Conservation (phyloP, 2,888 invertebrate species). For the Dilophus febrilis region DNA sequence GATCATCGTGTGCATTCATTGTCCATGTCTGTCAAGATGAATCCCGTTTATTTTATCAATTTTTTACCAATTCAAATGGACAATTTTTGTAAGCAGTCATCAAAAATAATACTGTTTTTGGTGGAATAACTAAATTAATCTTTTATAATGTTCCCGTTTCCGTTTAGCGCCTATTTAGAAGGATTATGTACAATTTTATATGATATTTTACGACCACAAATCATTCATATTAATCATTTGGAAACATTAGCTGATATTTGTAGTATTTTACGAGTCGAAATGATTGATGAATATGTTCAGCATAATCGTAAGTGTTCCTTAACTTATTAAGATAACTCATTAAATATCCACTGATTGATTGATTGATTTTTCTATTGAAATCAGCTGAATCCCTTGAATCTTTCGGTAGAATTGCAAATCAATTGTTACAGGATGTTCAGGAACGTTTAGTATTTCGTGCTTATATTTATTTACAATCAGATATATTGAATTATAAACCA, state of each 20-base stretch:
- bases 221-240: constrained; percentile 92
- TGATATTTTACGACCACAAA: constrained; percentile 79
- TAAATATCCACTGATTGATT: constrained; percentile 2
- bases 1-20: constrained; percentile 77
- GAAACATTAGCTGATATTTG: constrained; percentile 96
- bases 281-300: constrained; percentile 79
- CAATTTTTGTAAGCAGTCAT: constrained; percentile 42
- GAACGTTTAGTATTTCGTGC: constrained; percentile 92
- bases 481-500: constrained; percentile 75
- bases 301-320: constrained; percentile 47
- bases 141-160: background rate
- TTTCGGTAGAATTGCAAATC: constrained; percentile 59
- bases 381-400: constrained; percentile 51
- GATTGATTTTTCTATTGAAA: too few relatives aligned
- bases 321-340: constrained; percentile 2
- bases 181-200: constrained; percentile 76
- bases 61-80: too few relatives aligned
- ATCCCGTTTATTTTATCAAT: constrained; percentile 76
- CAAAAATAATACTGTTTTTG: constrained; percentile 35
- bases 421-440: constrained; percentile 85
- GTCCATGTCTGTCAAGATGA: constrained; percentile 92
- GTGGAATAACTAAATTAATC: constrained; percentile 3
- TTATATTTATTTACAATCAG: constrained; percentile 81
- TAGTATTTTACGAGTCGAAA: constrained; percentile 77
- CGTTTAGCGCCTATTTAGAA: constrained; percentile 56